phyloP scores from a whole-genome alignment of 1,140 invertebrate species.

The Drosophila funebris region DNA sequence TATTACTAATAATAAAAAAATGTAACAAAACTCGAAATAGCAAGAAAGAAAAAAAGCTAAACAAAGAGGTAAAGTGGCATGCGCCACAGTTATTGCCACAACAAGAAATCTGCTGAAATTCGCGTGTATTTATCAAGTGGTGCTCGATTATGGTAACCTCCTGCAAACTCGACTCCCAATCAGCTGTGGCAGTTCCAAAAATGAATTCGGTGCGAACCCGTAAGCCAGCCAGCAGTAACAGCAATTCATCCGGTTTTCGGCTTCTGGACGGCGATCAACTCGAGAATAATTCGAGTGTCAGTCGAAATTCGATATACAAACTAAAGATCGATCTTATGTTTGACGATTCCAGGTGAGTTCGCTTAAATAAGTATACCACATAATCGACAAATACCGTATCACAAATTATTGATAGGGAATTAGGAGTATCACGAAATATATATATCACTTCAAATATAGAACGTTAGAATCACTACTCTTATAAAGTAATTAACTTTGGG shows the following conservation, averaged over 20 bases:
- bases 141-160: conserved; percentile 77
- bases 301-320: conserved; percentile 88
- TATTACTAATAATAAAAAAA: conserved; percentile 14
- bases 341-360: conserved; percentile 86
- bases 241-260: conserved; percentile 83
- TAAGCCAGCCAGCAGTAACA: conserved; percentile 64
- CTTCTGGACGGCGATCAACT: conserved; percentile 84
- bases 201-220: conserved; percentile 69
- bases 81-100: not conserved
- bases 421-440: too few species aligned
- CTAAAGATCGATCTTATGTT: conserved; percentile 93
- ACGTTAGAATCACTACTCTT: too few species aligned
- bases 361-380: too few species aligned
- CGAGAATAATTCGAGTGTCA: conserved; percentile 85
- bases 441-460: too few species aligned
- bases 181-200: conserved; percentile 71
- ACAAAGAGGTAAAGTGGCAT: conserved; percentile 39
- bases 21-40: conserved; percentile 10
- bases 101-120: conserved; percentile 15
- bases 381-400: too few species aligned
- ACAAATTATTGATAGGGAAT: too few species aligned
- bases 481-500: too few species aligned
- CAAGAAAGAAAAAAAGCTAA: conserved; percentile 18
- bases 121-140: conserved; percentile 32
- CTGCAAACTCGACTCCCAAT: conserved; percentile 74